phyloP scores from a whole-genome alignment of 2,113 vertebrate genomes.

The Pleuronectes platessa region DNA sequence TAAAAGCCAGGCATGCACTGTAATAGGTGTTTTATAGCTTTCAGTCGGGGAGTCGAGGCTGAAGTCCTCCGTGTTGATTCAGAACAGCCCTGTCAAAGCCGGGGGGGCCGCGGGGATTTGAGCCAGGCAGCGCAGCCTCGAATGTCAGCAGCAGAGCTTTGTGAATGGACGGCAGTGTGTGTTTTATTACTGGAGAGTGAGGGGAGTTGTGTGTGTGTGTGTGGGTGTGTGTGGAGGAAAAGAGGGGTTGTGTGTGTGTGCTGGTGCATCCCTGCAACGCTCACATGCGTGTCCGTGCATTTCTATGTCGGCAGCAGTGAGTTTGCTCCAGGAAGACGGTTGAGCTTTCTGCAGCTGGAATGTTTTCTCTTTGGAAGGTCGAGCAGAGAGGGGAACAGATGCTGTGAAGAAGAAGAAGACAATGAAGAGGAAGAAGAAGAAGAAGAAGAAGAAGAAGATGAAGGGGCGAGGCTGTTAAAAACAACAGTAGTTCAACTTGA shows the following conservation, averaged over 20 bases:
- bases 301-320: conserved; percentile 42
- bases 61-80: conserved; percentile 64
- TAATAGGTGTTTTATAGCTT: conserved; percentile 52
- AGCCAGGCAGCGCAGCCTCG: conserved; percentile 31
- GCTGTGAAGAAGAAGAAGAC: neutral
- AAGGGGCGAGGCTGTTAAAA: conserved; percentile 5
- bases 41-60: conserved; percentile 61
- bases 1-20: conserved; percentile 13
- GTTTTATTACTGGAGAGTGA: conserved; percentile 69
- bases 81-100: conserved; percentile 60
- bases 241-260: neutral
- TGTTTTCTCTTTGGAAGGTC: conserved; percentile 26
- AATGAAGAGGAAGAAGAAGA: no score
- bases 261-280: conserved; percentile 23
- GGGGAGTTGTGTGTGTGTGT: conserved; percentile 13
- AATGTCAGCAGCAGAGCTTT: conserved; percentile 66
- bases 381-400: conserved; percentile 22
- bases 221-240: neutral
- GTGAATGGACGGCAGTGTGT: conserved; percentile 77
- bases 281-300: conserved; percentile 21
- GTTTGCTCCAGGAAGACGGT: conserved; percentile 6
- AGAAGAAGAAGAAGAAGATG: no score
- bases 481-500: conserved; percentile 45
- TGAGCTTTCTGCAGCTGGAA: conserved; percentile 44
- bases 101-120: conserved; percentile 48